Percentiles rank a stretch among this genome's conserved stretches.
phyloP scores from a whole-genome alignment of 2,797 vertebrate genomes.

The Sciurus vulgaris region DNA sequence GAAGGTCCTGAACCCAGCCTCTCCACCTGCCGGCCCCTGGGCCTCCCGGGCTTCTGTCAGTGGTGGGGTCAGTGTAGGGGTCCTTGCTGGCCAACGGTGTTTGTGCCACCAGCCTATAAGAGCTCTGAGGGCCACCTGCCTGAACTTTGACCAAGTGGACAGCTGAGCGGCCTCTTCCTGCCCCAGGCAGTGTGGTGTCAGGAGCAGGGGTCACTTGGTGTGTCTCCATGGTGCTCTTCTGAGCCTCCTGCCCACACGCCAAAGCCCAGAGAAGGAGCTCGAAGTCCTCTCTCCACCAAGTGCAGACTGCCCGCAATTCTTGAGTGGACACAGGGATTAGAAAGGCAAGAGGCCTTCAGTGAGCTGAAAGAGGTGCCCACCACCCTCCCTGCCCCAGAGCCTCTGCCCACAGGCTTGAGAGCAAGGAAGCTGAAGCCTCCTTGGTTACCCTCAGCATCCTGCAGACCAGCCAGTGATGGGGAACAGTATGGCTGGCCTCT shows the following conservation, averaged over 20 bases:
- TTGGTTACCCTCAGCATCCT: background rate
- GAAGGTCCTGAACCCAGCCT: background rate
- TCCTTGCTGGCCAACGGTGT: background rate
- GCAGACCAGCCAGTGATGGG: background rate
- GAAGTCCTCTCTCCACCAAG: background rate
- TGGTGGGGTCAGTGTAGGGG: background rate
- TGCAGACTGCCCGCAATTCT: background rate
- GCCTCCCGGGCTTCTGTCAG: background rate
- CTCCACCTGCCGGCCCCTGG: background rate
- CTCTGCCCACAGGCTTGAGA: background rate
- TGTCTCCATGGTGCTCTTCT: background rate
- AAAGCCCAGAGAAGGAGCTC: too few species aligned
- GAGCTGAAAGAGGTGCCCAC: background rate
- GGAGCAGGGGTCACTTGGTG: background rate
- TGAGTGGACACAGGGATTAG: background rate
- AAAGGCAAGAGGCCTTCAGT: background rate
- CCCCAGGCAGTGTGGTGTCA: background rate
- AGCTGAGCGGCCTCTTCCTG: background rate
- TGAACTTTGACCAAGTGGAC: background rate
- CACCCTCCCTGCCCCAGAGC: background rate
- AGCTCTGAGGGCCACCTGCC: background rate
- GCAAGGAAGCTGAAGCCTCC: background rate
- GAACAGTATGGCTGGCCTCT: too few species aligned
- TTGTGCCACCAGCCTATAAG: background rate
- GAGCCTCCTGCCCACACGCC: background rate